Percentiles rank a stretch among this genome's conserved stretches.
Conservation (phyloP, 2,888 invertebrate species). For the Chouioia cunea region DNA sequence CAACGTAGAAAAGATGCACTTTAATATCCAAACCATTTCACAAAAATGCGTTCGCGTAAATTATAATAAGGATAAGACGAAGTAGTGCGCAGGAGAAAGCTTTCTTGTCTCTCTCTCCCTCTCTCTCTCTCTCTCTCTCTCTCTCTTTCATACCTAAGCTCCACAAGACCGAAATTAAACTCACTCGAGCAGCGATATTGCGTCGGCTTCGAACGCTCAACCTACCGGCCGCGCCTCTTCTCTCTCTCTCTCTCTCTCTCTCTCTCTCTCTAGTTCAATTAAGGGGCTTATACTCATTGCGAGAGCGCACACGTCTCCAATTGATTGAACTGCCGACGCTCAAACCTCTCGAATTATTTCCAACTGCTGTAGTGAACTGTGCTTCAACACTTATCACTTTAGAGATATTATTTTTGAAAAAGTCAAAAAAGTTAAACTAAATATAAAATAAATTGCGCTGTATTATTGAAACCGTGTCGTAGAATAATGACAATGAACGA, state of each 20-base stretch:
- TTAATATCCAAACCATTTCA: slow-evolving; percentile 4
- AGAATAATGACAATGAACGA: too few relatives aligned
- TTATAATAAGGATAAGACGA: slow-evolving; percentile 19
- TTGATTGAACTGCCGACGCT: slow-evolving; percentile 26
- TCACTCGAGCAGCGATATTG: slow-evolving; percentile 42
- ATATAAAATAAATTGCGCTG: neutral
- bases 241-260: neutral
- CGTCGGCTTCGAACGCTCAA: slow-evolving; percentile 7
- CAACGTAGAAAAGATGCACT: neutral
- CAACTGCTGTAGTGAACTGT: neutral
- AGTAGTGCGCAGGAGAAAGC: neutral
- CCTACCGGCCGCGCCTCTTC: neutral
- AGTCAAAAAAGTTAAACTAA: too few relatives aligned
- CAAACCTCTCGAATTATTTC: slow-evolving; percentile 9
- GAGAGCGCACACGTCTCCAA: slow-evolving; percentile 1
- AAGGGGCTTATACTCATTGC: slow-evolving; percentile 24
- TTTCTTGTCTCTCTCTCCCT: too few relatives aligned
- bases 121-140: too few relatives aligned
- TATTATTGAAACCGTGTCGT: too few relatives aligned
- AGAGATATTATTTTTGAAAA: too few relatives aligned
- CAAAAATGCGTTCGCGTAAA: slow-evolving; percentile 7
- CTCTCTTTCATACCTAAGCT: too few relatives aligned
- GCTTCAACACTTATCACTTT: too few relatives aligned
- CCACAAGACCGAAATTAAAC: slow-evolving; percentile 36
- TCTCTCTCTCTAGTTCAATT: slow-evolving; percentile 26